These are phyloP conservation scores for Falco cherrug DNA, from an alignment of 2,797 vertebrate species.

Conservation along the genomic window DNA sequence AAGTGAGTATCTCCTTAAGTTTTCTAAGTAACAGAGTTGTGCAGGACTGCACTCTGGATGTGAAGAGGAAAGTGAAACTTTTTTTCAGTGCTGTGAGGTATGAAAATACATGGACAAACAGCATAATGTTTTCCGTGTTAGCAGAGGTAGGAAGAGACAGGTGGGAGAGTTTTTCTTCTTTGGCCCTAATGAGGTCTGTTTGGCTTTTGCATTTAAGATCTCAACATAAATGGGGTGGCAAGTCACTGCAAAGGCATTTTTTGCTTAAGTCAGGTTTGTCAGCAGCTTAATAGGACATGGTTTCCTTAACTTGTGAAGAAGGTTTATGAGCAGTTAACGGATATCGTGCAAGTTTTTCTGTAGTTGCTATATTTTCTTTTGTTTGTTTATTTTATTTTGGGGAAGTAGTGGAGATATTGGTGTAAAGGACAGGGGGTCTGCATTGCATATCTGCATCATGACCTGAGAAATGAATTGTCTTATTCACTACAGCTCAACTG, in stretches of 20 bases:
- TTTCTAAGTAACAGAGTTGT: background rate
- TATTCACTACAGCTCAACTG: background rate
- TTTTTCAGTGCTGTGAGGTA: background rate
- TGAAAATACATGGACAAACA: background rate
- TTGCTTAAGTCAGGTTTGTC: slow-evolving; percentile 17
- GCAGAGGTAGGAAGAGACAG: background rate
- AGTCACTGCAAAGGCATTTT: background rate
- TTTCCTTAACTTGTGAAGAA: background rate
- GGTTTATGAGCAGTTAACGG: background rate
- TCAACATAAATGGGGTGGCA: background rate
- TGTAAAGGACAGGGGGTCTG: background rate
- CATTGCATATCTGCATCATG: rapidly evolving
- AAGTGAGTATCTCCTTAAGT: background rate
- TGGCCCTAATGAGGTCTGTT: background rate
- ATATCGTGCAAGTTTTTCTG: background rate
- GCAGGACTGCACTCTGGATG: background rate
- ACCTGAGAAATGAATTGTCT: background rate
- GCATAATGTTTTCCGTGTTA: background rate
- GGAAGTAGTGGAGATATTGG: background rate
- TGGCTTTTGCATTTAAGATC: background rate
- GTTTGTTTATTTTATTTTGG: background rate
- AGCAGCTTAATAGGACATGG: slow-evolving; percentile 3
- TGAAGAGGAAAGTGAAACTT: background rate
- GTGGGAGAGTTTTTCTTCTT: background rate
- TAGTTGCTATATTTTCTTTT: background rate